These are phyloP conservation scores for Chondrosia reniformis DNA, from an alignment of 37 sponge, comb jelly and placozoan species.

Conservation along the genomic window DNA sequence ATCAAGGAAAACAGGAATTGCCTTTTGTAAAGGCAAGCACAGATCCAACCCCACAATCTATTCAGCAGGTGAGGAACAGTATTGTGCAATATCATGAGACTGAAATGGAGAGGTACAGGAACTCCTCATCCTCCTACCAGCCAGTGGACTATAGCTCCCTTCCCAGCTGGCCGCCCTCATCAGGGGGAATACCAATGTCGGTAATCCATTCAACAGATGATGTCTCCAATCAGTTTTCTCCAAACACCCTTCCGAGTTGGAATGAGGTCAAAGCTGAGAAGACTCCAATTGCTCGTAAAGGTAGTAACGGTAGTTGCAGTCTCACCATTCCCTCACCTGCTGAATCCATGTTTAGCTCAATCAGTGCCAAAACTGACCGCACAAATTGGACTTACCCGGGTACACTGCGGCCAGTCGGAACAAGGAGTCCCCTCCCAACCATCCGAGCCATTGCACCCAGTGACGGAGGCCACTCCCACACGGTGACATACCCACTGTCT, in stretches of 20 bases:
- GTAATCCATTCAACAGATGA: not conserved
- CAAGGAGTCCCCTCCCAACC: too few species aligned
- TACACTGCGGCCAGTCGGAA: too few species aligned
- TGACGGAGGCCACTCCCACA: too few species aligned
- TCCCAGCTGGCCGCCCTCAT: too few species aligned
- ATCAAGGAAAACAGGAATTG: not conserved
- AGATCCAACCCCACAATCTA: not conserved
- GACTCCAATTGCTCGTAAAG: not conserved
- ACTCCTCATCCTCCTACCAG: too few species aligned
- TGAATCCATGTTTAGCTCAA: conserved; percentile 16
- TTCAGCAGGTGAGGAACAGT: conserved; percentile 4
- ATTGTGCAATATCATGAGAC: not conserved
- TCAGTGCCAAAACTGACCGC: not conserved
- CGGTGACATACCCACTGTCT: too few species aligned
- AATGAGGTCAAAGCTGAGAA: too few species aligned
- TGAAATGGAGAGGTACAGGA: too few species aligned
- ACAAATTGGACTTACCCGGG: conserved; percentile 13
- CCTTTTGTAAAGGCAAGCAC: conserved; percentile 15
- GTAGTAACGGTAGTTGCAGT: conserved; percentile 1
- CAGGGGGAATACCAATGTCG: too few species aligned
- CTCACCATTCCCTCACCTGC: conserved; percentile 4
- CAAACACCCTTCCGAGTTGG: not conserved
- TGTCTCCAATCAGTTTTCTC: not conserved
- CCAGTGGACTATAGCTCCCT: too few species aligned
- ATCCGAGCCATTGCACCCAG: too few species aligned